Conservation (phyloP, 2,797 vertebrate species). For the Galaxias olidus region DNA sequence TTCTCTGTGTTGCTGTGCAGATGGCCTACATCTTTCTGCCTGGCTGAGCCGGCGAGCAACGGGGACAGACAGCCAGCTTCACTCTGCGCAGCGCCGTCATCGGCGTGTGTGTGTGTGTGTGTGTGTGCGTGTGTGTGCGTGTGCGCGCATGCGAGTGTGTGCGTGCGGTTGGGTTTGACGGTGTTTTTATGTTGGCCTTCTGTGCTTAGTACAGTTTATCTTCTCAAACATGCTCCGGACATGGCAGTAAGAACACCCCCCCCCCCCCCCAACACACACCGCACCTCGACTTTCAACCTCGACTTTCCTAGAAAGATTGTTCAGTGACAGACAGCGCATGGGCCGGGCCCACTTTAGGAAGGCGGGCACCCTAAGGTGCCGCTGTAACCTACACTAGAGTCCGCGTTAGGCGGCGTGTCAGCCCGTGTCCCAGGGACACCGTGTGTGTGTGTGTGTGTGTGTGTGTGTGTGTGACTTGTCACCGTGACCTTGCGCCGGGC, state of each 20-base stretch:
- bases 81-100: slow-evolving; percentile 35
- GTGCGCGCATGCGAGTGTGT: background rate
- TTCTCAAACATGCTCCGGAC: too few relatives aligned
- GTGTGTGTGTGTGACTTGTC: slow-evolving; percentile 3
- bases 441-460: background rate
- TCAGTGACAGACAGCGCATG: background rate
- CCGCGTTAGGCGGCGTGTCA: too few relatives aligned
- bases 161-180: too few relatives aligned
- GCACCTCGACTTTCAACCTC: background rate
- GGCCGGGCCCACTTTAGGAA: slow-evolving; percentile 1
- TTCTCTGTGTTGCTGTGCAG: slow-evolving; percentile 63
- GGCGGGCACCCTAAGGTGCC: background rate
- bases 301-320: background rate
- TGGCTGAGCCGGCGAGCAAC: slow-evolving; percentile 61
- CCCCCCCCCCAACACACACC: background rate
- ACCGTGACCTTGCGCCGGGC: slow-evolving; percentile 39
- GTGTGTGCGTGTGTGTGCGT: slow-evolving; percentile 10
- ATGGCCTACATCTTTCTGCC: slow-evolving; percentile 75
- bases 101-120: slow-evolving; percentile 22
- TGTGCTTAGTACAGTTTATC: too few relatives aligned
- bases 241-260: background rate
- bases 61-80: slow-evolving; percentile 20
- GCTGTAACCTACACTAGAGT: slow-evolving; percentile 12
- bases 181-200: too few relatives aligned
- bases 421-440: background rate